Conservation (phyloP, 1,140 invertebrate species). For the Trigoniulus corallinus region DNA sequence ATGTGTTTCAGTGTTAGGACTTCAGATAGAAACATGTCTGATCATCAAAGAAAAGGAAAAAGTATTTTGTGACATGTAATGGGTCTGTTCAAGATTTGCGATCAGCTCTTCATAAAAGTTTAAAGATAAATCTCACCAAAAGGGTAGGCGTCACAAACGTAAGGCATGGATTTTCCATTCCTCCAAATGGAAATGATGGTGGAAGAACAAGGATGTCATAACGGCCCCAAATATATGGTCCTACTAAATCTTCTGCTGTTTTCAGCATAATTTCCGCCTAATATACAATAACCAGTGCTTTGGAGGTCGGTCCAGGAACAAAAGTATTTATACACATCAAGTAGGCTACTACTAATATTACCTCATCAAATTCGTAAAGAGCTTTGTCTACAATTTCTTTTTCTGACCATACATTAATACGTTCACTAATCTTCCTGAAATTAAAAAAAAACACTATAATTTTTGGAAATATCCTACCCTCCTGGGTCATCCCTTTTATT, state of each 20-base stretch:
- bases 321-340: too few species aligned
- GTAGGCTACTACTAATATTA: too few species aligned
- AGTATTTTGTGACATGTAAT: too few species aligned
- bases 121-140: constrained; percentile 32
- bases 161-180: constrained; percentile 94
- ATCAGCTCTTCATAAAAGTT: background rate
- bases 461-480: too few species aligned
- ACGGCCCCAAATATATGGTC: constrained; percentile 64
- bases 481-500: too few species aligned
- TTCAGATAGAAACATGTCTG: too few species aligned
- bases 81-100: too few species aligned
- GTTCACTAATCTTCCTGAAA: constrained; percentile 48
- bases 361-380: constrained; percentile 70
- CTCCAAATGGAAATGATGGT: constrained; percentile 85
- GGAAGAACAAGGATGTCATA: constrained; percentile 85
- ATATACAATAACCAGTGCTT: constrained; percentile 11
- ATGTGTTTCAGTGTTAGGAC: too few species aligned
- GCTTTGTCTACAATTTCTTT: constrained; percentile 64
- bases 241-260: constrained; percentile 53
- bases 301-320: too few species aligned
- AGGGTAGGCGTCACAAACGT: constrained; percentile 87
- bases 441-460: too few species aligned
- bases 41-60: too few species aligned
- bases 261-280: constrained; percentile 64
- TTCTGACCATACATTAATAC: constrained; percentile 76